A percentile compares a stretch with the other conserved stretches of the same genome.
Conservation (phyloP, 2,797 vertebrate genomes). For the Siniperca obscura region DNA sequence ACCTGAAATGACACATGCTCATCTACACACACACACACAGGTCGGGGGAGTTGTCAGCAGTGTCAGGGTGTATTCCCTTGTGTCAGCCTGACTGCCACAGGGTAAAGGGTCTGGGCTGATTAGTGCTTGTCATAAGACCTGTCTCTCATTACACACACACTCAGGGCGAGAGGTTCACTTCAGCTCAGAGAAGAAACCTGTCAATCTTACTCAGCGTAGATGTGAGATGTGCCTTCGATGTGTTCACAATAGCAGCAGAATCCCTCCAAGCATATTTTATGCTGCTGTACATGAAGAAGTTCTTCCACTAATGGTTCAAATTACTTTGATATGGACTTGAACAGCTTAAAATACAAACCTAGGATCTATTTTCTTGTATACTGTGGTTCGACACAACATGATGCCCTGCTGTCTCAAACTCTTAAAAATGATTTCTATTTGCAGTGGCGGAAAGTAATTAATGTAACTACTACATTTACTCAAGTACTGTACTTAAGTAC, state of each 20-base stretch:
- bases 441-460: not conserved
- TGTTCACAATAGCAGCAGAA: constrained; percentile 7
- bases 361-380: not conserved
- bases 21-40: constrained; percentile 17
- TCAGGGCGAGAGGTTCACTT: constrained; percentile 74
- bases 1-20: constrained; percentile 50
- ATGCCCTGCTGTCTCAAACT: not conserved
- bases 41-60: constrained; percentile 59
- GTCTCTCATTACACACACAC: constrained; percentile 79
- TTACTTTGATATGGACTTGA: not conserved
- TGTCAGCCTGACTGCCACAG: constrained; percentile 61
- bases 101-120: constrained; percentile 78
- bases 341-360: not conserved
- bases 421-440: not conserved
- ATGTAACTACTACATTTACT: not conserved
- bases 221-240: constrained; percentile 53
- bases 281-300: constrained; percentile 13
- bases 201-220: constrained; percentile 78
- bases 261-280: constrained; percentile 40
- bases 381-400: not conserved
- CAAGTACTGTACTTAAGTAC: not conserved
- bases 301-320: constrained; percentile 8
- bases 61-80: constrained; percentile 53
- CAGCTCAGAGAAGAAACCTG: constrained; percentile 76
- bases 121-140: constrained; percentile 74